Conservation (phyloP, 2,113 vertebrate species). For the Aplodontia rufa region DNA sequence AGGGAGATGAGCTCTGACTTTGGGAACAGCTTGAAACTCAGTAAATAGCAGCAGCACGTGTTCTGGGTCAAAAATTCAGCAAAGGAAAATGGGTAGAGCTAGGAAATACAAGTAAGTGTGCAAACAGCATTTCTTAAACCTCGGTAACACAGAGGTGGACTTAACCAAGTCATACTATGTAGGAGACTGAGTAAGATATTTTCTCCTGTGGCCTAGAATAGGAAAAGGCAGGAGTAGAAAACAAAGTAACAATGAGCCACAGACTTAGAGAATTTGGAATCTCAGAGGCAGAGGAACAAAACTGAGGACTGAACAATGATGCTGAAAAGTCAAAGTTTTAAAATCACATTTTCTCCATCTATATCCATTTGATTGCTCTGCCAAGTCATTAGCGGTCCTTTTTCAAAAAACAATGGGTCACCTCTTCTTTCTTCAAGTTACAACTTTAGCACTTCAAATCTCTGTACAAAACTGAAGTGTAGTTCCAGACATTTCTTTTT, state of each 20-base stretch:
- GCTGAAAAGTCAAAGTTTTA: neutral
- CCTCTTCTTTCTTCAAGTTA: neutral
- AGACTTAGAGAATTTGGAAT: neutral
- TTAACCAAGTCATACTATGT: neutral
- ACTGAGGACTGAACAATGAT: neutral
- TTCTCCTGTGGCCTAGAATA: neutral
- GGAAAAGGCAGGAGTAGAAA: neutral
- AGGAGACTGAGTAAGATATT: neutral
- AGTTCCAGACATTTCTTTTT: slow-evolving; percentile 86
- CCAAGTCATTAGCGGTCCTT: neutral
- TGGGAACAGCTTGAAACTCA: neutral
- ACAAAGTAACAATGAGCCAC: neutral
- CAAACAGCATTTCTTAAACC: neutral
- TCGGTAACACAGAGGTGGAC: neutral
- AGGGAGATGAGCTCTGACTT: neutral
- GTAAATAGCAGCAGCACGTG: neutral
- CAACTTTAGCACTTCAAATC: slow-evolving; percentile 73
- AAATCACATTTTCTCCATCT: neutral
- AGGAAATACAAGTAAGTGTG: neutral
- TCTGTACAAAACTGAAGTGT: slow-evolving; percentile 85
- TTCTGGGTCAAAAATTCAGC: neutral
- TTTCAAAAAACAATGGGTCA: neutral
- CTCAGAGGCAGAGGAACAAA: neutral
- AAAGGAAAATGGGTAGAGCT: neutral
- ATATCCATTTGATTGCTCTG: neutral